Percentiles rank a stretch among this genome's conserved stretches.
phyloP scores from a whole-genome alignment of 2,113 vertebrate species.

The Fregata magnificens region DNA sequence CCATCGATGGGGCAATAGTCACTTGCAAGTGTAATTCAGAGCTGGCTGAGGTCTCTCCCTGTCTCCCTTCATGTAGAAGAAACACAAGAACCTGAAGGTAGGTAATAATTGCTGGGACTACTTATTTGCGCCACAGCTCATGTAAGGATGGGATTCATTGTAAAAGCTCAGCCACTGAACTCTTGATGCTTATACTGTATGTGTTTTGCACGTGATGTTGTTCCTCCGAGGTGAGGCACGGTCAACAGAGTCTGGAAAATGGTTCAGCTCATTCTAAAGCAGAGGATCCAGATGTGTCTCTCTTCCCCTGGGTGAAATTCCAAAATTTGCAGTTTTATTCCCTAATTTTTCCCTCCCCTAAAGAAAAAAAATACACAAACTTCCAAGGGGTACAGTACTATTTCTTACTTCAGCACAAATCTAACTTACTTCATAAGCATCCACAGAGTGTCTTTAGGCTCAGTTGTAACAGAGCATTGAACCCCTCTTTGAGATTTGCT shows the following conservation, averaged over 20 bases:
- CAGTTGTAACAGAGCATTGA: background rate
- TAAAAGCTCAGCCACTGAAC: background rate
- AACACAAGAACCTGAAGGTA: background rate
- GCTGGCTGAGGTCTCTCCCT: background rate
- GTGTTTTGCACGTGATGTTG: background rate
- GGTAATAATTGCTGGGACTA: background rate
- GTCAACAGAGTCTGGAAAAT: background rate
- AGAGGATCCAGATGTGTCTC: background rate
- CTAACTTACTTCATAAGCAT: background rate
- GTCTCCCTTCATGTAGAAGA: background rate
- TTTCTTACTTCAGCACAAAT: background rate
- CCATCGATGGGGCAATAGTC: background rate
- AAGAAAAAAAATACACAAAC: background rate
- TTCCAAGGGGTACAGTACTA: background rate
- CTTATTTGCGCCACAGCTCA: background rate
- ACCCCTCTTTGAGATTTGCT: background rate
- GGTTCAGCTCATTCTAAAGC: background rate
- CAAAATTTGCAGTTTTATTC: background rate
- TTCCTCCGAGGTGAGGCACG: background rate
- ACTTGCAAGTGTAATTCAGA: background rate
- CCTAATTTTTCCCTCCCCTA: background rate
- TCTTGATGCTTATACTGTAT: background rate
- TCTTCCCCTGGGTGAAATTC: background rate
- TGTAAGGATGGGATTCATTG: background rate
- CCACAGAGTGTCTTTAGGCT: background rate